Conservation (phyloP, 2,797 vertebrate species). For the Acanthurus leucopareius region DNA sequence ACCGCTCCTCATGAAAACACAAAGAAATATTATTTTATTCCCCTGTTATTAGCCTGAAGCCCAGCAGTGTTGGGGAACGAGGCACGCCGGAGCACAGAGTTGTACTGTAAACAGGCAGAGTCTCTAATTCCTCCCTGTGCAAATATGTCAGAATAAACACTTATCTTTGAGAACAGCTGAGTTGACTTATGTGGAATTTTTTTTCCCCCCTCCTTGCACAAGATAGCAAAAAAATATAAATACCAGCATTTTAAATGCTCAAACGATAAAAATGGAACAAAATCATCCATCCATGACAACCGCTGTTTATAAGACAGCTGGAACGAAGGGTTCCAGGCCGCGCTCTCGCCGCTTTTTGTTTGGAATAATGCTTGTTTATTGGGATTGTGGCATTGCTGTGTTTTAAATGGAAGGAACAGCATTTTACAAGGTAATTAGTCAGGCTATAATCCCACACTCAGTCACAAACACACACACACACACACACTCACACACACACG, state of each 20-base stretch:
- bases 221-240: constrained; percentile 72
- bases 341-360: constrained; percentile 63
- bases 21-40: constrained; percentile 25
- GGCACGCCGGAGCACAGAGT: constrained; percentile 51
- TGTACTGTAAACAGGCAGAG: constrained; percentile 46
- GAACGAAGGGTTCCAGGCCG: constrained; percentile 62
- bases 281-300: constrained; percentile 65
- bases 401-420: constrained; percentile 77
- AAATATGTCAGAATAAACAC: constrained; percentile 73
- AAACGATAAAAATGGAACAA: constrained; percentile 71
- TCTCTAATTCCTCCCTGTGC: constrained; percentile 60
- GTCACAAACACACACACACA: constrained; percentile 14
- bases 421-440: constrained; percentile 83
- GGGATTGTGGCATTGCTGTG: constrained; percentile 76
- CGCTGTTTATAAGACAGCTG: constrained; percentile 76
- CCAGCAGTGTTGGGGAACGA: constrained; percentile 50
- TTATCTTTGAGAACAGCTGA: constrained; percentile 64
- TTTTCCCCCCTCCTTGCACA: constrained; percentile 39
- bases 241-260: constrained; percentile 67
- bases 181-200: constrained; percentile 48
- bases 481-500: not conserved
- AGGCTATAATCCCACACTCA: constrained; percentile 64
- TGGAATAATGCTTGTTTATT: constrained; percentile 79
- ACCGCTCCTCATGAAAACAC: not conserved
- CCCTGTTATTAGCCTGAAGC: constrained; percentile 62